These are phyloP conservation scores for Siderastrea siderea DNA, from an alignment of 92 coral and sea anemone species.

Conservation along the genomic window DNA sequence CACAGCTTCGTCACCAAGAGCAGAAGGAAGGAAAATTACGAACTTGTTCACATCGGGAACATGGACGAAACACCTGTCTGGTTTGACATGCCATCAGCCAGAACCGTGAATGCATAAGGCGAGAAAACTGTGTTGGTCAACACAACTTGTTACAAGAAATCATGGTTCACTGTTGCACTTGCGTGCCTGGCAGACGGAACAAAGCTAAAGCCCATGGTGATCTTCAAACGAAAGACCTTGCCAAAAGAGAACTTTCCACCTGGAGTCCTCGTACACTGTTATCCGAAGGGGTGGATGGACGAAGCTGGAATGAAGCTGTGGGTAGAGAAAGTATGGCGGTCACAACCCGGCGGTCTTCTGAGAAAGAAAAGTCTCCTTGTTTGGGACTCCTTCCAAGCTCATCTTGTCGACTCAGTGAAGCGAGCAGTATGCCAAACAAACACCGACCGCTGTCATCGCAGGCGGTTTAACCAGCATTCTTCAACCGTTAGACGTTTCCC, in stretches of 20 bases:
- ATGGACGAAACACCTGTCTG: conserved; percentile 47
- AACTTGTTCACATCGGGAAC: conserved; percentile 18
- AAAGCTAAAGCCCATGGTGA: conserved; percentile 64
- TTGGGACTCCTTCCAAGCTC: conserved; percentile 44
- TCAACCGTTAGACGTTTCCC: conserved; percentile 44
- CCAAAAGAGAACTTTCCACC: conserved; percentile 59
- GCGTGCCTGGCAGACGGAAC: conserved; percentile 56
- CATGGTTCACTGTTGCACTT: conserved; percentile 55
- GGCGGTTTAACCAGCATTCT: conserved; percentile 50
- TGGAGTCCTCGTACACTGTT: conserved; percentile 39
- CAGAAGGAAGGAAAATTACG: conserved; percentile 39
- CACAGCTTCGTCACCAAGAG: conserved; percentile 33
- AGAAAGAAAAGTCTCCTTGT: conserved; percentile 16
- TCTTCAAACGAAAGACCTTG: conserved; percentile 55
- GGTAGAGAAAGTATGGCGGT: conserved; percentile 36
- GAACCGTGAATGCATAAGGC: conserved; percentile 43
- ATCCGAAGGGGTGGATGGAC: conserved; percentile 69
- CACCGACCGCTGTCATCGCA: conserved; percentile 47
- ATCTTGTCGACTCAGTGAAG: conserved; percentile 34
- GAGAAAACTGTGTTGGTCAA: conserved; percentile 53
- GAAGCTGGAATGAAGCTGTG: conserved; percentile 45
- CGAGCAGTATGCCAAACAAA: conserved; percentile 2
- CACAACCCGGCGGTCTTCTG: conserved; percentile 33
- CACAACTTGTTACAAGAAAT: conserved; percentile 59
- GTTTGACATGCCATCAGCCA: conserved; percentile 62